Conservation (phyloP, 30 jellyfish, hydroid and myxozoan species). For the Nemopilema nomurai region DNA sequence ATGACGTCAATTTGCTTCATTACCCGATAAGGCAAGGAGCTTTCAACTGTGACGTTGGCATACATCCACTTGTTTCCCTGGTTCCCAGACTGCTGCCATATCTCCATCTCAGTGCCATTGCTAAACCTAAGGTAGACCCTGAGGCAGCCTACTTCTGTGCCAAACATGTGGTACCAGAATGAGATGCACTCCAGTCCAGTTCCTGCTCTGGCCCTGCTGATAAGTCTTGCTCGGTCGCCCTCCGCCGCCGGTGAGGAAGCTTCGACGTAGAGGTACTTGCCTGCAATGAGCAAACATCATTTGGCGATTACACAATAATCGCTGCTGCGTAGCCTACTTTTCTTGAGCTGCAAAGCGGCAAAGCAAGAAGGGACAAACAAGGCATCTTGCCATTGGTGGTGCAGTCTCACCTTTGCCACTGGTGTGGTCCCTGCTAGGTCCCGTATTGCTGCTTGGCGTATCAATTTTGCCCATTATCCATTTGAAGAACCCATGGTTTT, state of each 20-base stretch:
- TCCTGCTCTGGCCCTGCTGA: constrained; percentile 47
- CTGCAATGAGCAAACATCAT: constrained; percentile 17
- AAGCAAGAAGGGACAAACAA: no score
- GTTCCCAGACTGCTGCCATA: constrained; percentile 78
- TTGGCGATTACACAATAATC: background rate
- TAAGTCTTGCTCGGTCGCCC: constrained; percentile 69
- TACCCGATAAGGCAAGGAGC: constrained; percentile 9
- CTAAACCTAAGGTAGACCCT: constrained; percentile 26
- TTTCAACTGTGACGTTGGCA: background rate
- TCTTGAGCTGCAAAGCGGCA: no score
- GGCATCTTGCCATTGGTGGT: no score
- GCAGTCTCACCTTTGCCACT: constrained; percentile 17
- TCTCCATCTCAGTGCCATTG: constrained; percentile 18
- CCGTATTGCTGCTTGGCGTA: constrained; percentile 33
- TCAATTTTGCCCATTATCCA: constrained; percentile 21
- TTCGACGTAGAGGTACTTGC: constrained; percentile 71
- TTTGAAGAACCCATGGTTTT: constrained; percentile 4
- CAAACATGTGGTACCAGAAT: constrained; percentile 86
- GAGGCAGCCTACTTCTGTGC: constrained; percentile 56
- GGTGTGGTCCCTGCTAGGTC: constrained; percentile 51
- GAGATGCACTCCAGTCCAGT: constrained; percentile 52
- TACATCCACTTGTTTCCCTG: constrained; percentile 65
- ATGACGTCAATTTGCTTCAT: background rate
- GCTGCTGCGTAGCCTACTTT: no score
- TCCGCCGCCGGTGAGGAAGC: constrained; percentile 82